A percentile compares a stretch with the other conserved stretches of the same genome.
Conservation (phyloP, 2,797 vertebrate genomes). For the Spheniscus humboldti region DNA sequence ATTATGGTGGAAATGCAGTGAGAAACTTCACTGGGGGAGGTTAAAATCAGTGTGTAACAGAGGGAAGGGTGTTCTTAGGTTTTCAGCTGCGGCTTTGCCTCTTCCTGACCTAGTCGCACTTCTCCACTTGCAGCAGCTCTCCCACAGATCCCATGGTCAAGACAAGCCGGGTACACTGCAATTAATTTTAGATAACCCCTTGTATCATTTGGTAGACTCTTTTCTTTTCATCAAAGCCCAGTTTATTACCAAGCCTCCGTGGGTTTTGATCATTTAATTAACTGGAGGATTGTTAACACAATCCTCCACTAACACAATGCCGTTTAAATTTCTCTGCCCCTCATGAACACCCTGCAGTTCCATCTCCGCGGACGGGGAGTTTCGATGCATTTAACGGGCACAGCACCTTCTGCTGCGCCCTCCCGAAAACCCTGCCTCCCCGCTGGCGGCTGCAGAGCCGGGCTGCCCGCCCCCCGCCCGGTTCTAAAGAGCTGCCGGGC, state of each 20-base stretch:
- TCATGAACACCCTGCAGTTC: background rate
- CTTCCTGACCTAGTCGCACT: background rate
- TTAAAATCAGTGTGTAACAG: background rate
- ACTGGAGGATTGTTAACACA: background rate
- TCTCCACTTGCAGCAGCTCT: background rate
- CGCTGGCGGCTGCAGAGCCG: background rate
- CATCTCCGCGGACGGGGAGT: background rate
- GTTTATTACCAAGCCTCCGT: background rate
- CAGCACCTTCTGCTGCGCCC: background rate
- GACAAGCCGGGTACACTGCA: background rate
- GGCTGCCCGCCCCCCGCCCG: background rate
- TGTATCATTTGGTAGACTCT: background rate
- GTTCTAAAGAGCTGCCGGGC: background rate
- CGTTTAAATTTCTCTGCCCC: background rate
- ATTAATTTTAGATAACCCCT: background rate
- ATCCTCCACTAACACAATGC: background rate
- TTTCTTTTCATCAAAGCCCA: background rate
- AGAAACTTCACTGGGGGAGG: background rate
- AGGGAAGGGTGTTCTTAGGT: background rate
- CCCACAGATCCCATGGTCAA: background rate
- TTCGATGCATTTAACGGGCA: background rate
- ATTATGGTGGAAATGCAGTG: background rate
- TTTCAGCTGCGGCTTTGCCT: background rate
- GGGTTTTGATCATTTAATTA: background rate
- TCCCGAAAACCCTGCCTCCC: background rate